Evolutionary conservation across 2,888 invertebrate species (phyloP).

Genomic region (Mantis religiosa): DNA sequence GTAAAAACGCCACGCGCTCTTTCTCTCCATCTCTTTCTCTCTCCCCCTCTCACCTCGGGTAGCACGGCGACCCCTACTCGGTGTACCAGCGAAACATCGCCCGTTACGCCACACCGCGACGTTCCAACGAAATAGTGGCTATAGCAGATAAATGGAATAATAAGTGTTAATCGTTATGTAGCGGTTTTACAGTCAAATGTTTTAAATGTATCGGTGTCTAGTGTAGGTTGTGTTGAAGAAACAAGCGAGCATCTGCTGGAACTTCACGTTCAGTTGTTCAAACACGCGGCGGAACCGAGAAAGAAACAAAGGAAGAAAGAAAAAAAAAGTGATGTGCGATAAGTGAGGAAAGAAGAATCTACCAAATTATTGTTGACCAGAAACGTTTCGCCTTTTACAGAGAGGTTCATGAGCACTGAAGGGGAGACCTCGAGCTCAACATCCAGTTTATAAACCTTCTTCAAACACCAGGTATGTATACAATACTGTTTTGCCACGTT

Average conservation of each 20-base stretch:
- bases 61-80: conserved; percentile 39
- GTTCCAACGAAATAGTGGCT: neutral
- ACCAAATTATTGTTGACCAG: neutral
- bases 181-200: conserved; percentile 9
- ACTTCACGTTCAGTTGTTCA: neutral
- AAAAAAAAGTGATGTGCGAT: neutral
- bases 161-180: conserved; percentile 9
- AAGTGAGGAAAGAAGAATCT: neutral
- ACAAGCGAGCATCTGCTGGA: neutral
- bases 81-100: conserved; percentile 39
- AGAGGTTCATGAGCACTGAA: neutral
- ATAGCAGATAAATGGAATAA: neutral
- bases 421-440: neutral
- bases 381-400: neutral
- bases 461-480: neutral
- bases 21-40: neutral
- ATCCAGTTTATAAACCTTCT: neutral
- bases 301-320: neutral
- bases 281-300: neutral
- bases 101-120: conserved; percentile 37
- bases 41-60: neutral
- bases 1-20: conserved; percentile 20
- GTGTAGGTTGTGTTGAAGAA: neutral
- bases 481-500: no score
- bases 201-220: neutral